Evolutionary conservation across 2,797 vertebrate genomes (phyloP).

Genomic region (Microtus agrestis): DNA sequence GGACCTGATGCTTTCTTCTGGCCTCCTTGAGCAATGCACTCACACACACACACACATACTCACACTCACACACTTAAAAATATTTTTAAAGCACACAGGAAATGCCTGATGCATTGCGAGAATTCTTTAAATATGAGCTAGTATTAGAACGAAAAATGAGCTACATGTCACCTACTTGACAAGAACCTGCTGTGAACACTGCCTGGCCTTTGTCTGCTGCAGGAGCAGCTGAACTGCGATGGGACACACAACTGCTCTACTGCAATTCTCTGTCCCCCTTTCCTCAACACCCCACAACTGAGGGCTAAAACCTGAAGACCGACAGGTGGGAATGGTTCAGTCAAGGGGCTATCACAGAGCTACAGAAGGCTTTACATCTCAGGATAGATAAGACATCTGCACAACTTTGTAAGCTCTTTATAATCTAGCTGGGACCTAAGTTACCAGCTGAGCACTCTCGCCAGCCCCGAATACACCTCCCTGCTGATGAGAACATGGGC

Average conservation of each 20-base stretch:
- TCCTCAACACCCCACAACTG: neutral
- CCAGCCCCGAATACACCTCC: neutral
- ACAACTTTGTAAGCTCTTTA: constrained; percentile 21
- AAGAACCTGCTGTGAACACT: neutral
- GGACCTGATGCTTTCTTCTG: neutral
- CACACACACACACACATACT: neutral
- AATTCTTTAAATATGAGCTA: constrained; percentile 11
- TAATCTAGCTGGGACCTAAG: constrained; percentile 6
- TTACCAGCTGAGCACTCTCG: neutral
- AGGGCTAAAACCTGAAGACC: neutral
- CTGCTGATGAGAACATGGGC: neutral
- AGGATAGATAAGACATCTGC: neutral
- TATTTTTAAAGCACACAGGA: constrained; percentile 2
- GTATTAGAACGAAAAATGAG: constrained; percentile 51
- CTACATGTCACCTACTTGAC: neutral
- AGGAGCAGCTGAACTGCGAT: neutral
- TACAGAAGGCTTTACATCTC: neutral
- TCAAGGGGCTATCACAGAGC: neutral
- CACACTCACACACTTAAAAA: neutral
- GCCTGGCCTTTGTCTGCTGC: neutral
- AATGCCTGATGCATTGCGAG: neutral
- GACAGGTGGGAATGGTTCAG: neutral
- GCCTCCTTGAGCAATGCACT: neutral
- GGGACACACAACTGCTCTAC: neutral
- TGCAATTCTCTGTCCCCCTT: neutral